These are phyloP conservation scores for Tachyglossus aculeatus DNA, from an alignment of 2,797 vertebrate species.

Conservation along the genomic window DNA sequence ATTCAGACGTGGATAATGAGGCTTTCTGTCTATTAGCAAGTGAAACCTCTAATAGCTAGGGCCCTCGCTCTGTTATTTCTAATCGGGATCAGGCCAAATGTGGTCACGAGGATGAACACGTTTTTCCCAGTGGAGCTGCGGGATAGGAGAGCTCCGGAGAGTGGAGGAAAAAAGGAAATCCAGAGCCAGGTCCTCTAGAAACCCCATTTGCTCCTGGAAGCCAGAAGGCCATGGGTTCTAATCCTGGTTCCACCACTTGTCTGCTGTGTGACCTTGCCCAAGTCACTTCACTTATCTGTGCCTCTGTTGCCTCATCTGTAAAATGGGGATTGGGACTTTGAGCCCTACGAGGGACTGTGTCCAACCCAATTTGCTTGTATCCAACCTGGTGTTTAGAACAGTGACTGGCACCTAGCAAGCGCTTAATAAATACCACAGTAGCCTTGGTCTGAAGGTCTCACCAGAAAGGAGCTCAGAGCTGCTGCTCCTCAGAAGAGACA, in stretches of 20 bases:
- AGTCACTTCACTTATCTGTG: too few relatives aligned
- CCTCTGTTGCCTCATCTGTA: too few relatives aligned
- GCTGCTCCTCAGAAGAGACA: not conserved
- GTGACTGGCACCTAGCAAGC: too few relatives aligned
- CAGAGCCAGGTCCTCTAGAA: constrained; percentile 9
- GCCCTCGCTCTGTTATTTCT: constrained; percentile 37
- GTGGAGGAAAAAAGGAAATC: constrained; percentile 3
- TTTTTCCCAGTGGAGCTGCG: constrained; percentile 44
- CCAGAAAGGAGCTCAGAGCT: constrained; percentile 1
- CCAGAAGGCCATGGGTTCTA: too few relatives aligned
- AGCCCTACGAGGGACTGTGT: too few relatives aligned
- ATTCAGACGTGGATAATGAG: too few relatives aligned
- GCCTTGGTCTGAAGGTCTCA: constrained; percentile 16
- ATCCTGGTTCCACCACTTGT: too few relatives aligned
- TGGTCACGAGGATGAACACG: constrained; percentile 34
- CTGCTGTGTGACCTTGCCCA: too few relatives aligned
- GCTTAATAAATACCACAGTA: too few relatives aligned
- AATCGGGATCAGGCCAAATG: not conserved
- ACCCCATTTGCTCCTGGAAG: constrained; percentile 6
- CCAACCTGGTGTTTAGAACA: too few relatives aligned
- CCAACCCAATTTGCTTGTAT: too few relatives aligned
- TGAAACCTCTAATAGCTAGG: constrained; percentile 25
- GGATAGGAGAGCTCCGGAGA: not conserved
- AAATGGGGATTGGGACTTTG: too few relatives aligned
- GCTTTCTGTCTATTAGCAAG: constrained; percentile 36